Conservation (phyloP, 2,113 vertebrate species). For the Platanista minor region DNA sequence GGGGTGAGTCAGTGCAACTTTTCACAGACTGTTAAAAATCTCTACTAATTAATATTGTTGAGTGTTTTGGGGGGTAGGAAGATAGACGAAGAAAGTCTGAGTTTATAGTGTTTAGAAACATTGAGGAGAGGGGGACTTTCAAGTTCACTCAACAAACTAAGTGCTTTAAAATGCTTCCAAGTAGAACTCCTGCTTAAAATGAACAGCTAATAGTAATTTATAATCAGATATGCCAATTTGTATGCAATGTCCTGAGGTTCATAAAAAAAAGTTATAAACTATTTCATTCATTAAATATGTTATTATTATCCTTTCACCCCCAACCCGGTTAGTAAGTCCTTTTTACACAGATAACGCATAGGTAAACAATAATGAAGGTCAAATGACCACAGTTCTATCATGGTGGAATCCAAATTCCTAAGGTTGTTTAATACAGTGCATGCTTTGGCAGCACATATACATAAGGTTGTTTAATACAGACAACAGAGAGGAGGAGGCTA, state of each 20-base stretch:
- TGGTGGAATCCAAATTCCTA: background rate
- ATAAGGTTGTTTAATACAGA: background rate
- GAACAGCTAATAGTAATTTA: background rate
- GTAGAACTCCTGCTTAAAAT: background rate
- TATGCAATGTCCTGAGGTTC: background rate
- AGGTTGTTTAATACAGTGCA: background rate
- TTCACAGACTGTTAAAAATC: background rate
- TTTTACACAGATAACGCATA: background rate
- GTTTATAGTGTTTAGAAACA: conserved; percentile 7
- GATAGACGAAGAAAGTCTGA: background rate
- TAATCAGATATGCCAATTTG: background rate
- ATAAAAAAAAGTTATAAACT: conserved; percentile 2
- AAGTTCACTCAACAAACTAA: background rate
- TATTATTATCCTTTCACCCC: background rate
- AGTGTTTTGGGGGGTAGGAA: background rate
- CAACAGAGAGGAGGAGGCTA: background rate
- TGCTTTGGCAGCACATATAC: too few species aligned
- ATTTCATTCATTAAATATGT: conserved; percentile 3
- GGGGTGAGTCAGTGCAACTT: background rate
- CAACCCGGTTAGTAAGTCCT: background rate
- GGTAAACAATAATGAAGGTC: background rate
- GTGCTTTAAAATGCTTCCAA: conserved; percentile 14
- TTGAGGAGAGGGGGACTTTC: background rate
- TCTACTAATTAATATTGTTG: background rate
- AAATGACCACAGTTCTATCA: background rate